Evolutionary conservation across 2,113 vertebrate genomes (phyloP).

Genomic region (Mugil cephalus): DNA sequence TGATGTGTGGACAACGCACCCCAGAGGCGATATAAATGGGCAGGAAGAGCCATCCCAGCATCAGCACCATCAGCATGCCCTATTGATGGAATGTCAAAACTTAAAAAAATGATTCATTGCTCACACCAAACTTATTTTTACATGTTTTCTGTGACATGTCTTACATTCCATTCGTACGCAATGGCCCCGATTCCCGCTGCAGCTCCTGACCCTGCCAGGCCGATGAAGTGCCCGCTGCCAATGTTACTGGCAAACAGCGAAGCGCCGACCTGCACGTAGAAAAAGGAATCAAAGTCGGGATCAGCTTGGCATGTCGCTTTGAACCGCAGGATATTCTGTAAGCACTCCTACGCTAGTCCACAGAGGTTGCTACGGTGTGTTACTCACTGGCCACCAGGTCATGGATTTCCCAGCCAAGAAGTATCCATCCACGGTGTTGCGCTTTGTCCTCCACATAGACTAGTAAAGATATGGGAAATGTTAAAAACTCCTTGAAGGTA

Average conservation of each 20-base stretch:
- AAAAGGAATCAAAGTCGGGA: not conserved
- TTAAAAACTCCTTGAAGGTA: not conserved
- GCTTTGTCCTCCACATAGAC: slow-evolving; percentile 96
- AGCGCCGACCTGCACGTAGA: slow-evolving; percentile 88
- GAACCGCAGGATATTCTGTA: not conserved
- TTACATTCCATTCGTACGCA: slow-evolving; percentile 95
- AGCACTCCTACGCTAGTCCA: not conserved
- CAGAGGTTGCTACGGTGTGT: too few species aligned
- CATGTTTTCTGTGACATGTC: not conserved
- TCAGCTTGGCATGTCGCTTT: not conserved
- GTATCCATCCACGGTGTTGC: slow-evolving; percentile 94
- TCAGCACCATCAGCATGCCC: slow-evolving; percentile 92
- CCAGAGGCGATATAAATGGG: slow-evolving; percentile 94
- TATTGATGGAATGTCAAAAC: slow-evolving; percentile 57
- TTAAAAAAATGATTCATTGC: not conserved
- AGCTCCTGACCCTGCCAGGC: slow-evolving; percentile 94
- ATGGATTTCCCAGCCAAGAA: slow-evolving; percentile 96
- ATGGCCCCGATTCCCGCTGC: slow-evolving; percentile 90
- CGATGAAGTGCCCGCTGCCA: slow-evolving; percentile 96
- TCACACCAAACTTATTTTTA: not conserved
- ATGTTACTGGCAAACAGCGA: slow-evolving; percentile 98
- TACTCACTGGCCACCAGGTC: slow-evolving; percentile 98
- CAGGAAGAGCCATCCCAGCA: slow-evolving; percentile 95
- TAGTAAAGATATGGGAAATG: slow-evolving; percentile 60
- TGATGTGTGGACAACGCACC: slow-evolving; percentile 79